A percentile compares a stretch with the other conserved stretches of the same genome.
phyloP scores from a whole-genome alignment of 2,113 vertebrate species.

The Oryzias celebensis region DNA sequence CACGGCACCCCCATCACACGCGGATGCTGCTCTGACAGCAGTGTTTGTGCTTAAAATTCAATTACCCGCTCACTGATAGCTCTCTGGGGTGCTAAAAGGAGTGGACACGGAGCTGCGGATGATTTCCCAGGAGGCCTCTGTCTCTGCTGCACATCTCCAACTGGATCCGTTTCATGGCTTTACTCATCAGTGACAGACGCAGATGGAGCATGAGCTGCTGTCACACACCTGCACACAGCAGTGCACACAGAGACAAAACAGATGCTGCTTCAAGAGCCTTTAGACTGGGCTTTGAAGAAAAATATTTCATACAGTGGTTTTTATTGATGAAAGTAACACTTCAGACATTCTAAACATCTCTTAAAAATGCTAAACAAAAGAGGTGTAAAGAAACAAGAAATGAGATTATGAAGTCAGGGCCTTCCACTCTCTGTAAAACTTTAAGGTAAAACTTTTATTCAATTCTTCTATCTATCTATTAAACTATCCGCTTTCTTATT shows the following conservation, averaged over 20 bases:
- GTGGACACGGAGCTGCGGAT: slow-evolving; percentile 87
- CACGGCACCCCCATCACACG: slow-evolving; percentile 61
- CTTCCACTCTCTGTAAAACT: too few relatives aligned
- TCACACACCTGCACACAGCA: slow-evolving; percentile 61
- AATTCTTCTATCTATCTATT: too few relatives aligned
- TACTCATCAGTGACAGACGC: slow-evolving; percentile 61
- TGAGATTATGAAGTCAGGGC: too few relatives aligned
- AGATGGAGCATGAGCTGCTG: slow-evolving; percentile 60
- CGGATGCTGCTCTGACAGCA: slow-evolving; percentile 77
- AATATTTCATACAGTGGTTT: too few relatives aligned
- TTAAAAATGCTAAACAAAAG: too few relatives aligned
- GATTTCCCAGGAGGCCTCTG: slow-evolving; percentile 92
- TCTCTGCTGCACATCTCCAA: slow-evolving; percentile 91
- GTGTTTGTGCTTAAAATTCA: slow-evolving; percentile 99
- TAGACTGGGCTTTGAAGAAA: too few relatives aligned
- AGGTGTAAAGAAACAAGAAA: too few relatives aligned
- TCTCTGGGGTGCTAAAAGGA: slow-evolving; percentile 93
- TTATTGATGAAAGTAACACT: too few relatives aligned
- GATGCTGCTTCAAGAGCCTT: too few relatives aligned
- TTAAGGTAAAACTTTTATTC: too few relatives aligned
- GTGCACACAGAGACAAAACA: slow-evolving; percentile 21
- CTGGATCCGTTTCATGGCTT: slow-evolving; percentile 77
- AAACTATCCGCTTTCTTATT: too few relatives aligned
- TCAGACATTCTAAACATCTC: too few relatives aligned
- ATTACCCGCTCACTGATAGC: slow-evolving; percentile 99